Evolutionary conservation across 2,888 invertebrate species (phyloP).

Genomic region (Aromia moschata): DNA sequence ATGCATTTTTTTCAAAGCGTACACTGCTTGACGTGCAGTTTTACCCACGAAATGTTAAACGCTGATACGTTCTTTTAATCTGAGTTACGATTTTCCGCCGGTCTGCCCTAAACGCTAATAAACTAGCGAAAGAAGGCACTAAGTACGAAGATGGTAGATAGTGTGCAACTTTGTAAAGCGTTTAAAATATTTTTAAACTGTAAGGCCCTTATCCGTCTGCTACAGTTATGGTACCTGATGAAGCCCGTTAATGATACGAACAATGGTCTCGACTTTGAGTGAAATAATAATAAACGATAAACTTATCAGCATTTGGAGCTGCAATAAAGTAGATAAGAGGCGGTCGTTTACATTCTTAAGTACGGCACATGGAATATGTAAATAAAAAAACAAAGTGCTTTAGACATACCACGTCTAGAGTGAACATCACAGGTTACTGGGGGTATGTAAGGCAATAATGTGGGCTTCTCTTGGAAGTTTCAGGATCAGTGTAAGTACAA

Average conservation of each 20-base stretch:
- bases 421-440: not conserved
- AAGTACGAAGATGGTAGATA: too few relatives aligned
- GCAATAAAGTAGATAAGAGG: not conserved
- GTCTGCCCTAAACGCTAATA: too few relatives aligned
- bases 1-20: too few relatives aligned
- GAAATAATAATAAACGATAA: slow-evolving; percentile 1
- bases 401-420: not conserved
- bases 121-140: too few relatives aligned
- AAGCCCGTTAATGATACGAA: not conserved
- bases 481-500: too few relatives aligned
- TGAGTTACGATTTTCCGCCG: too few relatives aligned
- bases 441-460: not conserved
- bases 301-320: not conserved
- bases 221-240: not conserved
- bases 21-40: too few relatives aligned
- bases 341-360: not conserved
- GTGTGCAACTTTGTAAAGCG: not conserved
- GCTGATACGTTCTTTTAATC: too few relatives aligned
- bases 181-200: too few relatives aligned
- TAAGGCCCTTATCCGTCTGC: not conserved
- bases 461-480: too few relatives aligned
- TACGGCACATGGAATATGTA: not conserved
- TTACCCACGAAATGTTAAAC: too few relatives aligned
- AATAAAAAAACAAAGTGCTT: not conserved
- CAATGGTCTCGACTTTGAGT: not conserved